Evolutionary conservation across 2,113 vertebrate species (phyloP).

Genomic region (Eubucco bourcierii): DNA sequence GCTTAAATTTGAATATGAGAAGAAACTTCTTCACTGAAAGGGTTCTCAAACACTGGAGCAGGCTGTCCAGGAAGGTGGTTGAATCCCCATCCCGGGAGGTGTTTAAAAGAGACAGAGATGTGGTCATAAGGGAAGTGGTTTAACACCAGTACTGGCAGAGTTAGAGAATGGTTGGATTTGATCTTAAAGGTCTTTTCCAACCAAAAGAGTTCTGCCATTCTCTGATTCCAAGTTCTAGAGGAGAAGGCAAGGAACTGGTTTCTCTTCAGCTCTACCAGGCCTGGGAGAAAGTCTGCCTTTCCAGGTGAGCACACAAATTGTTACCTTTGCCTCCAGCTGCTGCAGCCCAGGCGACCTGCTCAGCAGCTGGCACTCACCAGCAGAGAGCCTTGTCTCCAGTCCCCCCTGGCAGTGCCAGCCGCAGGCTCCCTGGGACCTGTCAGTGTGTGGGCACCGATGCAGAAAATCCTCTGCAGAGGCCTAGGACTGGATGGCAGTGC

Average conservation of each 20-base stretch:
- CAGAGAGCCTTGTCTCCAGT: not conserved
- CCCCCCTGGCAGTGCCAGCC: not conserved
- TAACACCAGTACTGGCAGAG: too few species aligned
- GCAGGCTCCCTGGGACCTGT: accelerated
- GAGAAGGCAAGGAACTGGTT: not conserved
- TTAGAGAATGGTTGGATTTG: too few species aligned
- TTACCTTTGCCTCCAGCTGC: not conserved
- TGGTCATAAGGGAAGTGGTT: too few species aligned
- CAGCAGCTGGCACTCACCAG: not conserved
- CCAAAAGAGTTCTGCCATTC: too few species aligned
- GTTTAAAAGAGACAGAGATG: too few species aligned
- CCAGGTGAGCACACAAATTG: not conserved
- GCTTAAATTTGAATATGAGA: too few species aligned
- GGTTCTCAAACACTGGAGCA: too few species aligned
- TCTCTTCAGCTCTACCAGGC: not conserved
- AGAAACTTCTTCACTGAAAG: too few species aligned
- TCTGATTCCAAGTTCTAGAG: not conserved
- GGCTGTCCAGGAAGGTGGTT: too few species aligned
- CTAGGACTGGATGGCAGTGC: not conserved
- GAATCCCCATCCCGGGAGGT: too few species aligned
- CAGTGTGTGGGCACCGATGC: not conserved
- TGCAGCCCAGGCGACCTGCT: not conserved
- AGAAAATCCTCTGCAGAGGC: not conserved
- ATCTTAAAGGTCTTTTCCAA: too few species aligned
- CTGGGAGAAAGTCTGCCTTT: not conserved